These are phyloP conservation scores for Ceriagrion tenellum DNA, from an alignment of 2,888 invertebrate species.

Conservation along the genomic window DNA sequence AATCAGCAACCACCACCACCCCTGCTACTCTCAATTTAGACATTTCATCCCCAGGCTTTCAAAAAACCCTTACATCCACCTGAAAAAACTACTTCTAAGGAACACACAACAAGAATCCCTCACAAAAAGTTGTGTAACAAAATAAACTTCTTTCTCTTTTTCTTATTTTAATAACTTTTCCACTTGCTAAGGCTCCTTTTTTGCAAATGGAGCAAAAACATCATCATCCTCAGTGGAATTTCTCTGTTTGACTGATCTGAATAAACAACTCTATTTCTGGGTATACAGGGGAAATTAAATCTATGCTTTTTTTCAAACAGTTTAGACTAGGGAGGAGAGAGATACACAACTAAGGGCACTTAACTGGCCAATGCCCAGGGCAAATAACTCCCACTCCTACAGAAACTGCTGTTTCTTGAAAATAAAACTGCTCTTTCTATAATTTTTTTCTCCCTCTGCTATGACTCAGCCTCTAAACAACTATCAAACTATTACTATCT, in stretches of 20 bases:
- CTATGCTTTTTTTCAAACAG: constrained; percentile 67
- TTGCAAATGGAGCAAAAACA: constrained; percentile 69
- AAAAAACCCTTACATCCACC: constrained; percentile 61
- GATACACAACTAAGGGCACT: constrained; percentile 72
- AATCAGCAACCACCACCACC: constrained; percentile 6
- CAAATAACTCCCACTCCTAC: constrained; percentile 68
- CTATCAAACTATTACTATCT: constrained; percentile 55
- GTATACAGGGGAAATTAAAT: constrained; percentile 67
- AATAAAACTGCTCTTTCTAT: constrained; percentile 67
- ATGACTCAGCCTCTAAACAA: constrained; percentile 71
- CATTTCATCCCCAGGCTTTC: constrained; percentile 46
- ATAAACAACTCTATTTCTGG: constrained; percentile 62
- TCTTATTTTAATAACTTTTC: constrained; percentile 68
- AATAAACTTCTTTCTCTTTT: constrained; percentile 71
- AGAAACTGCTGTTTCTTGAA: constrained; percentile 68
- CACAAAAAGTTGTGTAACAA: constrained; percentile 72
- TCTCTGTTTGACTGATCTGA: constrained; percentile 24
- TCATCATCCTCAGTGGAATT: constrained; percentile 68
- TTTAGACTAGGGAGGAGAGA: constrained; percentile 68
- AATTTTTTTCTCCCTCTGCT: constrained; percentile 68
- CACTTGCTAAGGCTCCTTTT: constrained; percentile 68
- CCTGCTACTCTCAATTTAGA: constrained; percentile 41
- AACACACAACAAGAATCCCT: constrained; percentile 70
- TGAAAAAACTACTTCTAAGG: constrained; percentile 69
- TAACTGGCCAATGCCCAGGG: constrained; percentile 70